Conservation (phyloP, 2,888 invertebrate genomes). For the Biston stratarius region DNA sequence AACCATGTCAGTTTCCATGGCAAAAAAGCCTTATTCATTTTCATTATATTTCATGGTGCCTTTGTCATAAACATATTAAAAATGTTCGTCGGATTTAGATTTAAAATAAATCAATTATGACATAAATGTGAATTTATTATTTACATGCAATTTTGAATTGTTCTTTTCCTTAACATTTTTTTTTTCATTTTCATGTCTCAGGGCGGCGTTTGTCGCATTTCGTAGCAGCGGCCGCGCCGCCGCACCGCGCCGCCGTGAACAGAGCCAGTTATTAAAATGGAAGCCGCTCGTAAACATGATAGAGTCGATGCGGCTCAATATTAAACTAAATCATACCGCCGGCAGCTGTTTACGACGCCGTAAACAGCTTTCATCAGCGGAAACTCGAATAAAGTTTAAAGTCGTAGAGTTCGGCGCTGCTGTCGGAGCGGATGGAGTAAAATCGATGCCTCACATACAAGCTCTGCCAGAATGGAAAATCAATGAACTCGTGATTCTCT, state of each 20-base stretch:
- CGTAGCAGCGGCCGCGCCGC: background rate
- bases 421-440: background rate
- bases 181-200: no score
- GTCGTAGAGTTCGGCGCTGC: background rate
- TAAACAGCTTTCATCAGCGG: conserved; percentile 7
- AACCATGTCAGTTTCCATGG: no score
- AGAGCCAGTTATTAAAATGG: conserved; percentile 13
- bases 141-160: no score
- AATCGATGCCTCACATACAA: conserved; percentile 2
- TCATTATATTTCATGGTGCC: no score
- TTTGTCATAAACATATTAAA: no score
- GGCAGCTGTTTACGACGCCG: conserved; percentile 19
- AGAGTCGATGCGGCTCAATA: conserved; percentile 17
- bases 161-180: no score
- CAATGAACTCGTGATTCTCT: background rate
- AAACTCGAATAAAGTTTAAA: conserved; percentile 9
- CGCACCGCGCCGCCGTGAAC: conserved; percentile 7
- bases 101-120: no score
- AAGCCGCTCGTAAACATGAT: conserved; percentile 16
- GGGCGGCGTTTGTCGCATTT: conserved; percentile 2
- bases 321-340: conserved; percentile 18
- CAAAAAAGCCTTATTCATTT: no score
- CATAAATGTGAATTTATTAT: no score
- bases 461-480: conserved; percentile 4
- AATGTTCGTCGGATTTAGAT: no score